Base-by-base conservation (phyloP, 92 coral and sea anemone genomes). In the Paragorgia papillata region DNA sequence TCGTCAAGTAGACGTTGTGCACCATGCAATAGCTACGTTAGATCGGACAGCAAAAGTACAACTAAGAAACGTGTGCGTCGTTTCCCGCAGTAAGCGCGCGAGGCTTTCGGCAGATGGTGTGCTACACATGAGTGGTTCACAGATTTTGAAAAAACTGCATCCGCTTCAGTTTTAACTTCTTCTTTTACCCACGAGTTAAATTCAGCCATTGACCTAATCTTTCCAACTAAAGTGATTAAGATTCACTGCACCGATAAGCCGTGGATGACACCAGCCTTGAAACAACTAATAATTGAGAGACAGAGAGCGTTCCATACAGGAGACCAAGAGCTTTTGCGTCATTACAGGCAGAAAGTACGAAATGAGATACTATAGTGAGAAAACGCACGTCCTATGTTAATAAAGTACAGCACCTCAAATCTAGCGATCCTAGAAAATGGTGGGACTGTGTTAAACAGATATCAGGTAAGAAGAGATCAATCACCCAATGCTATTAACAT, bases 61-160 rank as follows among this genome's bases (percentile, higher is more conserved):
- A 25, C 35, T 0, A 60, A 7, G 20, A 10, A 21, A 17, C 58
- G 44, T 13, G 61, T 63, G 30, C 64, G 74, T 56, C 48, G 74
- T 31, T 77, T 14, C 20, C 74, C 74, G 7, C 74, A 31, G 13
- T 25, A 39, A 26, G 54, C 53, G 54, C 34, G 70, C 61, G 31
- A 62, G 7, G 27, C 21, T 27, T 77, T 77, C 31, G 82, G 64
- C 35, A 27, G 82, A 31, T 77, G 82, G 69, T 59, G 27, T 33
- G 21, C 27, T 21, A 68, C 54, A 68, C 75, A 68, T 19, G 75
- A 37, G 56, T 68, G 75, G 60, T 39, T 40, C 17, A 32, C 54
- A 39, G 39, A 68, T 26, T 60, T 68, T 46, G 75, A 40, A 40
- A 56, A 68, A 18, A 17, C 32, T 18, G 7, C 57, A 14, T 68